phyloP scores from a whole-genome alignment of 2,113 vertebrate genomes.

The Centropus unirufus region DNA sequence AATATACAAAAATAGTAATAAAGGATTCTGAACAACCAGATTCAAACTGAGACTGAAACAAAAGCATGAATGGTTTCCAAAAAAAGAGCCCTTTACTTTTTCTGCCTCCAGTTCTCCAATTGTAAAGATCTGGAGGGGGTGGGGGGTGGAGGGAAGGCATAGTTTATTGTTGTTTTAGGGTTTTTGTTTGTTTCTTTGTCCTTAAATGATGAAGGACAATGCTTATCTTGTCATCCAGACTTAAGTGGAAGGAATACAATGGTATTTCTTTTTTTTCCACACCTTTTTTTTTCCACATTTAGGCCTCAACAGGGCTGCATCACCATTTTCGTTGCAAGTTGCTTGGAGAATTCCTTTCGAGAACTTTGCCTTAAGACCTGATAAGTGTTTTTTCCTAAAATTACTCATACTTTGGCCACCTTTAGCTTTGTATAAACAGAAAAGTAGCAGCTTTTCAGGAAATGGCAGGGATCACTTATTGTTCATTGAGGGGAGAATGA shows the following conservation, averaged over 20 bases:
- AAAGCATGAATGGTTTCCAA: neutral
- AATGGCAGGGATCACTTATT: neutral
- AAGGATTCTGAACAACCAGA: neutral
- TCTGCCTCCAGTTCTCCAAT: neutral
- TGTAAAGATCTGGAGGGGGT: accelerated
- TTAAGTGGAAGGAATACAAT: neutral
- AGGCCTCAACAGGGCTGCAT: neutral
- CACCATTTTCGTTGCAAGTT: neutral
- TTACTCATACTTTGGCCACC: neutral
- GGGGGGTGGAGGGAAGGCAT: too few species aligned
- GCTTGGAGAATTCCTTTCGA: neutral
- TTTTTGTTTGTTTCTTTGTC: neutral
- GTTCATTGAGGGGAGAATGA: neutral
- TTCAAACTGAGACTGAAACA: neutral
- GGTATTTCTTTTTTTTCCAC: neutral
- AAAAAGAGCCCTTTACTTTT: neutral
- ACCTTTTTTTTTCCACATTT: too few species aligned
- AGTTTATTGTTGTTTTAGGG: too few species aligned
- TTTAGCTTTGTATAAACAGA: conserved; percentile 5
- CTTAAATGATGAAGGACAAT: neutral
- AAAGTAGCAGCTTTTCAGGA: neutral
- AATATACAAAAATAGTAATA: neutral
- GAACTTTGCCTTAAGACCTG: neutral
- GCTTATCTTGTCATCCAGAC: neutral
- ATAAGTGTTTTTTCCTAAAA: neutral